phyloP scores from a whole-genome alignment of 1,140 invertebrate species.

The Drosophila pachea region DNA sequence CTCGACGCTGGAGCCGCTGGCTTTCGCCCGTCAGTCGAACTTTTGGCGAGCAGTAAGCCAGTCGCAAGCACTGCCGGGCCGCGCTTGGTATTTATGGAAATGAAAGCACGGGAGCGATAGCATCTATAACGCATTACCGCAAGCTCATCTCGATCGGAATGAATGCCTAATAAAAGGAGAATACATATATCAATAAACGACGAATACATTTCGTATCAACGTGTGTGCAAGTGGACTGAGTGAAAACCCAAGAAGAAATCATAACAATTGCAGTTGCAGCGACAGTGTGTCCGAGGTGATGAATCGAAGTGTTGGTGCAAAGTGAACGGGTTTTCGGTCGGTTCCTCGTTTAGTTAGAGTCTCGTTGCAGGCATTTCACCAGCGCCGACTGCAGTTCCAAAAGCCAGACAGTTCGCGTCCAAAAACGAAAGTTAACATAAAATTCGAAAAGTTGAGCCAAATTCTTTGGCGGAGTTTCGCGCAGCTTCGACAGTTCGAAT shows the following conservation, averaged over 20 bases:
- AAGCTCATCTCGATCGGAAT: constrained; percentile 39
- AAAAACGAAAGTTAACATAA: constrained; percentile 57
- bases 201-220: constrained; percentile 27
- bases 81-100: constrained; percentile 34
- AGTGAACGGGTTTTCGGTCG: constrained; percentile 65
- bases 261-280: constrained; percentile 64
- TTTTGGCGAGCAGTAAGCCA: constrained; percentile 56
- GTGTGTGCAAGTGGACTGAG: constrained; percentile 30
- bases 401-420: constrained; percentile 49
- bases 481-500: constrained; percentile 8
- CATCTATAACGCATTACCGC: not conserved
- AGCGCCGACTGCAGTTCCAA: constrained; percentile 61
- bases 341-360: constrained; percentile 11
- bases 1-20: constrained; percentile 37
- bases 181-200: constrained; percentile 23
- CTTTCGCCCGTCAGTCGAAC: constrained; percentile 69
- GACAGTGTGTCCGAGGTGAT: constrained; percentile 47
- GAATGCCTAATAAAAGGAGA: constrained; percentile 26
- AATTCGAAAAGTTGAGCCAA: constrained; percentile 23
- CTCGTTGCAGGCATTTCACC: constrained; percentile 53
- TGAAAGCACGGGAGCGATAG: constrained; percentile 16
- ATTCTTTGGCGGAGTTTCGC: constrained; percentile 39
- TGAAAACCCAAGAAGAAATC: constrained; percentile 46
- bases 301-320: constrained; percentile 47
- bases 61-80: constrained; percentile 44